A percentile compares a stretch with the other conserved stretches of the same genome.
Conservation (phyloP, 2,113 vertebrate genomes). For the Ophthalmotilapia sp. region DNA sequence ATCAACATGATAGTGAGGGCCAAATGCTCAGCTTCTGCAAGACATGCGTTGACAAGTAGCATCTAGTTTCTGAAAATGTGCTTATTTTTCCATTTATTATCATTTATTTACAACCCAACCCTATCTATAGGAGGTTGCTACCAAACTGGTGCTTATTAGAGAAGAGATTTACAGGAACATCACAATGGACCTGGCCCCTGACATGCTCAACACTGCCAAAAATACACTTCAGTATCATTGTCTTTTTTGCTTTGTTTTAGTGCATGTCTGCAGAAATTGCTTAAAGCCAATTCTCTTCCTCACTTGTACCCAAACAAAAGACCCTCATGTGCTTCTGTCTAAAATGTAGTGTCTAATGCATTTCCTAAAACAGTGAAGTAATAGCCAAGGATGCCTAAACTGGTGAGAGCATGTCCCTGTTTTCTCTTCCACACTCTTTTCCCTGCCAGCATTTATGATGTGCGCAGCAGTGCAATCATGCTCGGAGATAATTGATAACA, state of each 20-base stretch:
- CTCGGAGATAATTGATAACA: conserved; percentile 52
- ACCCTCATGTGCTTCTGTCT: background rate
- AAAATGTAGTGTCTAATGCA: background rate
- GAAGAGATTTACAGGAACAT: background rate
- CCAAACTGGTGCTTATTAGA: background rate
- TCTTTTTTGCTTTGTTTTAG: background rate
- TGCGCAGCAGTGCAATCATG: conserved; percentile 44
- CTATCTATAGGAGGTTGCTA: background rate
- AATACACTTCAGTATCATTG: background rate
- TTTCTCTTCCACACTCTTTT: background rate
- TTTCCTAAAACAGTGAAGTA: conserved; percentile 3
- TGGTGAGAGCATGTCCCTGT: background rate
- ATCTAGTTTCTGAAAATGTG: background rate
- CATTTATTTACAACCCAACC: background rate
- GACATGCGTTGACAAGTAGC: background rate
- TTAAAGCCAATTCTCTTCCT: background rate
- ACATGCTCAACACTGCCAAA: background rate
- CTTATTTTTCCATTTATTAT: background rate
- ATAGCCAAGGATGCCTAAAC: background rate
- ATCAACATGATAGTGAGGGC: background rate
- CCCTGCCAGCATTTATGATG: background rate
- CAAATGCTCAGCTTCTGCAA: background rate
- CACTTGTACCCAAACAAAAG: background rate
- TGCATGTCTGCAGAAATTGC: background rate
- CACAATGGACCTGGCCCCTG: background rate